A percentile compares a stretch with the other conserved stretches of the same genome.
Conservation (phyloP, 2,888 invertebrate genomes). For the Drosophila imparisetae region DNA sequence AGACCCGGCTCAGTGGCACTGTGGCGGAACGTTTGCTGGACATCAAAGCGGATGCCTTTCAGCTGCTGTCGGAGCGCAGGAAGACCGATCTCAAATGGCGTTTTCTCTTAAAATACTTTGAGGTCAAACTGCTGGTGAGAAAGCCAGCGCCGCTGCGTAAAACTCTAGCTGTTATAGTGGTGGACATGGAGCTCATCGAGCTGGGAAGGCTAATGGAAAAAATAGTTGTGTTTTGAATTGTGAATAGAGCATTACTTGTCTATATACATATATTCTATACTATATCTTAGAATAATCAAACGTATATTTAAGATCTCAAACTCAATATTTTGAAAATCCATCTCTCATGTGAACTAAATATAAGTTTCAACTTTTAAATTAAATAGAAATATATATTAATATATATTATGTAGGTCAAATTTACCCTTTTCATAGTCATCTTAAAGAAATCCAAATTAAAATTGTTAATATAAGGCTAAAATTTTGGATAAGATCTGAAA, state of each 20-base stretch:
- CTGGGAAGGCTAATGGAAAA: constrained; percentile 73
- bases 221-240: constrained; percentile 73
- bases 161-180: constrained; percentile 67
- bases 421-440: neutral
- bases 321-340: neutral
- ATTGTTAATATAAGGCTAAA: neutral
- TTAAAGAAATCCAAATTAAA: neutral
- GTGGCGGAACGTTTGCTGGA: constrained; percentile 87
- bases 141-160: constrained; percentile 71
- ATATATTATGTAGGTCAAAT: neutral
- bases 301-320: neutral
- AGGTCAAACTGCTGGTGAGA: constrained; percentile 84
- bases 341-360: neutral
- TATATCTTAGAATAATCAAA: neutral
- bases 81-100: constrained; percentile 88
- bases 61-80: constrained; percentile 85
- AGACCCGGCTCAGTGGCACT: constrained; percentile 86
- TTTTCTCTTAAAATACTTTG: constrained; percentile 88
- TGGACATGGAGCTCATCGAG: constrained; percentile 72
- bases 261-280: neutral
- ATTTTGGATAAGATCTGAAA: neutral
- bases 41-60: constrained; percentile 86
- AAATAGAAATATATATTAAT: neutral
- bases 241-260: neutral
- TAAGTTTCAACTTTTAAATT: neutral